Evolutionary conservation across 1,140 invertebrate species (phyloP), one percentile per base, ranked within the genome.

Genomic region (Melitaea cinxia): DNA sequence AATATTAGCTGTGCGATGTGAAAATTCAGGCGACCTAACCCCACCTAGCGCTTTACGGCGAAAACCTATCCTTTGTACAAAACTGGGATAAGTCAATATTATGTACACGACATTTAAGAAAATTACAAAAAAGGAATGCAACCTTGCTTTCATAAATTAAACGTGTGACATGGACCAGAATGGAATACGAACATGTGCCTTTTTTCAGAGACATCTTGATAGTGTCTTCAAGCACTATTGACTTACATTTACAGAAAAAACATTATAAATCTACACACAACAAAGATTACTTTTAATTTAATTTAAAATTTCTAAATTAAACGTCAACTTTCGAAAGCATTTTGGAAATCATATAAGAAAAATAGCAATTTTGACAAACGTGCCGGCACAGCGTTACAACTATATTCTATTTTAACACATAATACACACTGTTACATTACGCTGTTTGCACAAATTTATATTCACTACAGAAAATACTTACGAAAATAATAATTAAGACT

Each of bases 401-500:
- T 76, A 74, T 75, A 77, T 80, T 77, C 65, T 66, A 81, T 69
- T 77, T 81, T 86, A 78, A 82, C 85, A 91, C 85, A 84, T 74
- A 70, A 77, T 77, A 75, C 85, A 88, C 82, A 87, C 72, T 54
- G 70, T 75, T 68, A 73, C 68, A 70, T 61, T 47, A 75, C 65
- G 60, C 69, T 76, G 63, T 73, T 83, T 78, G 75, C 87, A 87
- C 83, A 85, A 76, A 83, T 79, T 85, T 78, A 77, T 80, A 72
- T 82, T 83, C 86, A 85, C 83, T 74, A 78, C 78, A 75, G 66
- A 80, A 87, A 87, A 91, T 91, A 91, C 89, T 91, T 91, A 91
- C 89, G 61, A 89, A 85, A 91, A 83, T 72, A 76, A 76, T 85
- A 80, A 80, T 77, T 72, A 81, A 69, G 78, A 84, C 75, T 85